phyloP scores from a whole-genome alignment of 1,140 invertebrate species.

The Kradibia gibbosae region DNA sequence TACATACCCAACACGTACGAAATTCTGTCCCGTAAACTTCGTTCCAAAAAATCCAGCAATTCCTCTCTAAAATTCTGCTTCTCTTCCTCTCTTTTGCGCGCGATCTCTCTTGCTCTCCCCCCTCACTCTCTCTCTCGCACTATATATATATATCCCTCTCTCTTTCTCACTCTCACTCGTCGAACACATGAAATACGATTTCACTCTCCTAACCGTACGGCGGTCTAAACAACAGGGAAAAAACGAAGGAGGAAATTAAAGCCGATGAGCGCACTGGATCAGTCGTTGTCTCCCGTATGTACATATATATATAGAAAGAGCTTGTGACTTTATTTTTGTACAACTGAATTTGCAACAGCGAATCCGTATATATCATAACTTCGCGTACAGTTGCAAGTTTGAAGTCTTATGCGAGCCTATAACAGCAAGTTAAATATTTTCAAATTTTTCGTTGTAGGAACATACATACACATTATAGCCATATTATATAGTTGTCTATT shows the following conservation, averaged over 20 bases:
- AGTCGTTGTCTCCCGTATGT: constrained; percentile 20
- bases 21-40: background rate
- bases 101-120: background rate
- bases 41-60: constrained; percentile 1
- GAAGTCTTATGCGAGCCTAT: constrained; percentile 47
- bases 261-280: constrained; percentile 3
- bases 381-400: background rate
- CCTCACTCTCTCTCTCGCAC: no score
- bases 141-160: no score
- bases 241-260: constrained; percentile 4
- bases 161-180: background rate
- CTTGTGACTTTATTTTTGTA: constrained; percentile 21
- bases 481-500: background rate
- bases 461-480: constrained; percentile 44
- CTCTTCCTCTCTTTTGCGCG: no score
- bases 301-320: background rate
- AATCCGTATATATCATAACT: constrained; percentile 35
- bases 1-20: background rate
- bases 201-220: background rate
- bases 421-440: constrained; percentile 54
- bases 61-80: constrained; percentile 17
- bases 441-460: constrained; percentile 50
- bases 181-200: constrained; percentile 10
- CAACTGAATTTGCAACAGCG: constrained; percentile 37
- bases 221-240: background rate